phyloP scores from a whole-genome alignment of 1,140 invertebrate species.

The Leptinotarsa defecta region DNA sequence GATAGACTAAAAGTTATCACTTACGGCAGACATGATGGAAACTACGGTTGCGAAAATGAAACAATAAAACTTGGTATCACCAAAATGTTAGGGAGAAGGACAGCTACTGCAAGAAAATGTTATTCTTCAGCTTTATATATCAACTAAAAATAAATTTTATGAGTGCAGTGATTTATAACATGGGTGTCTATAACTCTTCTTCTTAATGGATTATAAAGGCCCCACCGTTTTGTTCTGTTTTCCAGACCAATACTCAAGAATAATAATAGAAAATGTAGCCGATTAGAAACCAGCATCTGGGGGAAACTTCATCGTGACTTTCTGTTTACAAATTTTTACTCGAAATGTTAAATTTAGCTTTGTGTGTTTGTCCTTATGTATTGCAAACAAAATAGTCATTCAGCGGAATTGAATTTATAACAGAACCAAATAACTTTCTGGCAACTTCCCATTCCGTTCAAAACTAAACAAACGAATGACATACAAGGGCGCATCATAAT shows the following conservation, averaged over 20 bases:
- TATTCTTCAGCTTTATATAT: slow-evolving; percentile 28
- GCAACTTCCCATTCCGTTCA: background rate
- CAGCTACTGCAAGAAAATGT: slow-evolving; percentile 11
- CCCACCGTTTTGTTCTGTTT: slow-evolving; percentile 10
- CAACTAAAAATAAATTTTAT: slow-evolving; percentile 30
- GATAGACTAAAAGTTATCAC: slow-evolving; percentile 10
- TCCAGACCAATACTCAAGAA: slow-evolving; percentile 8
- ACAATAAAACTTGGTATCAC: slow-evolving; percentile 16
- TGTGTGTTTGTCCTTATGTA: background rate
- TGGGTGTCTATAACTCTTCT: slow-evolving; percentile 21
- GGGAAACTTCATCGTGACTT: slow-evolving; percentile 14
- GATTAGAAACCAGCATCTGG: slow-evolving; percentile 21
- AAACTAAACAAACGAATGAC: no score
- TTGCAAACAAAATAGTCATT: slow-evolving; percentile 8
- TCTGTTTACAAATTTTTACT: background rate
- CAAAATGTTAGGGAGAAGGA: slow-evolving; percentile 7
- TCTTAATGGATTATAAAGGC: slow-evolving; percentile 20
- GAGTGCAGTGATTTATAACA: slow-evolving; percentile 22
- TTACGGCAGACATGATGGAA: slow-evolving; percentile 25
- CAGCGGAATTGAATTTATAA: background rate
- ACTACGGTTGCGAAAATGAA: background rate
- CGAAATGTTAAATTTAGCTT: slow-evolving; percentile 1
- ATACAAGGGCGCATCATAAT: no score
- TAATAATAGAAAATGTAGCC: slow-evolving; percentile 32
- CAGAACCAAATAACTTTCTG: background rate